Percentiles rank a stretch among this genome's conserved stretches.
These are phyloP conservation scores for Thermophis baileyi DNA, from an alignment of 2,113 vertebrate species.

Conservation along the genomic window DNA sequence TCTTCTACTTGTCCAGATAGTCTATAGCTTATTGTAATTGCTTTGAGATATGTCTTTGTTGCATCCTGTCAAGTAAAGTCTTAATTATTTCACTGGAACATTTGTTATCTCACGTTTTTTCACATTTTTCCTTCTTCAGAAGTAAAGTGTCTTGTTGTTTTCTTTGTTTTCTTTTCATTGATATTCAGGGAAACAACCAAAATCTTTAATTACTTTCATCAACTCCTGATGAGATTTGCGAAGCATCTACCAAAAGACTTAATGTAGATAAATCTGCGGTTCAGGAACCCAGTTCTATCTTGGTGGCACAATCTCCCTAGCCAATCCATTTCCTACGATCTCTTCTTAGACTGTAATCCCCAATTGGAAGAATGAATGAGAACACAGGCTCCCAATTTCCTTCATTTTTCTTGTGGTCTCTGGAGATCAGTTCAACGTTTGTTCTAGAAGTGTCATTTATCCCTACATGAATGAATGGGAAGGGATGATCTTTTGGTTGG, in stretches of 20 bases:
- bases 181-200: not conserved
- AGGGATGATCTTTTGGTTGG: not conserved
- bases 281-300: not conserved
- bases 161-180: not conserved
- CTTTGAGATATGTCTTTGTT: not conserved
- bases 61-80: not conserved
- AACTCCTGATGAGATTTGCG: not conserved
- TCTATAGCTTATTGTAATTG: not conserved
- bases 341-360: not conserved
- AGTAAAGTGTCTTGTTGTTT: not conserved
- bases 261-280: not conserved
- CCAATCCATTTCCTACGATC: not conserved
- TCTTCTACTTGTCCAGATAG: not conserved
- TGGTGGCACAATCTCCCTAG: not conserved
- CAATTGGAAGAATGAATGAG: not conserved
- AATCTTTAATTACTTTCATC: not conserved
- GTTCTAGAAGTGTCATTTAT: not conserved
- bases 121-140: not conserved
- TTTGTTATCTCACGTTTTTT: not conserved
- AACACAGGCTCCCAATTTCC: not conserved
- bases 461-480: not conserved
- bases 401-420: not conserved
- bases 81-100: not conserved
- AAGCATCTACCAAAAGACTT: not conserved
- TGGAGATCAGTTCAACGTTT: not conserved